phyloP scores from a whole-genome alignment of 2,888 invertebrate species.

The Lamproptera curius region DNA sequence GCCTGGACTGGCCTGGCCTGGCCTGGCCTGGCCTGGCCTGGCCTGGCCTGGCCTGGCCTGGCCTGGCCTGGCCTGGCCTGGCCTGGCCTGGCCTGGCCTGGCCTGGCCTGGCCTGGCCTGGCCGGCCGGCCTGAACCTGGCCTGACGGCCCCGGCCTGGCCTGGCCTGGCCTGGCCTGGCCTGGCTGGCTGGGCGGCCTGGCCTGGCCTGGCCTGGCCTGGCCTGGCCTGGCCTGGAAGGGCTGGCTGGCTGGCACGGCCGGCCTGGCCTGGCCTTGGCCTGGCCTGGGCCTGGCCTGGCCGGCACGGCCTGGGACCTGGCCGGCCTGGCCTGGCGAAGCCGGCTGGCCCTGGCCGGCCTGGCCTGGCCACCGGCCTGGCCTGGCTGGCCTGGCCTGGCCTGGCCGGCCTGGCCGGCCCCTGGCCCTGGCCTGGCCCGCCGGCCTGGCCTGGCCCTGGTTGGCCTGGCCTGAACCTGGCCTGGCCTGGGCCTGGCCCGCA shows the following conservation, averaged over 20 bases:
- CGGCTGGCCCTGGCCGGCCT: neutral
- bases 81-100: neutral
- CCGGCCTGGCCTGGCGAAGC: neutral
- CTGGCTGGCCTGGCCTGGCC: too few species aligned
- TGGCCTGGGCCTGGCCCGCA: neutral
- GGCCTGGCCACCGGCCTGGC: too few species aligned
- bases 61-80: neutral
- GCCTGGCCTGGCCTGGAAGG: neutral
- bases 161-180: neutral
- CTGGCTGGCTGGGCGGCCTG: too few species aligned
- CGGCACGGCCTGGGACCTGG: neutral
- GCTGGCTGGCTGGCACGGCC: neutral
- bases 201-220: neutral
- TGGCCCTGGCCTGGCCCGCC: neutral
- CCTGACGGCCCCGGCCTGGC: too few species aligned
- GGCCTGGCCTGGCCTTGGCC: too few species aligned
- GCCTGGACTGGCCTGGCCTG: too few species aligned
- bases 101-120: too few species aligned
- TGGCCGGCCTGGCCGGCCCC: too few species aligned
- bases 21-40: neutral
- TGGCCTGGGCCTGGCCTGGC: neutral
- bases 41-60: neutral
- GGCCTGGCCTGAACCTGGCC: too few species aligned
- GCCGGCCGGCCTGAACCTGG: too few species aligned
- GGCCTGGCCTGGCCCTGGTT: neutral